phyloP scores from a whole-genome alignment of 2,113 vertebrate species.

The Guaruba guarouba region DNA sequence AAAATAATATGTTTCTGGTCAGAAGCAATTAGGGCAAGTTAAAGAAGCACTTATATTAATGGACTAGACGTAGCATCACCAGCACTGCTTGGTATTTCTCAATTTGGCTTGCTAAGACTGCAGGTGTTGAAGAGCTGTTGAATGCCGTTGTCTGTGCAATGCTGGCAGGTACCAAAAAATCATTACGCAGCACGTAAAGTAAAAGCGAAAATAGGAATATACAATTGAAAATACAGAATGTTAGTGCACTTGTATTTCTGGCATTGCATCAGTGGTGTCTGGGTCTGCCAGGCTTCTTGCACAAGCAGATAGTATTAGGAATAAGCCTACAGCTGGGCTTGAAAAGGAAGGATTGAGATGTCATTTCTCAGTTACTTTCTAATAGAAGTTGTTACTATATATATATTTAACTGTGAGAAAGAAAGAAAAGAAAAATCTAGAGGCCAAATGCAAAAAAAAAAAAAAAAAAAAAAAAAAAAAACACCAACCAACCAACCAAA shows the following conservation, averaged over 20 bases:
- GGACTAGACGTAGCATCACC: conserved; percentile 23
- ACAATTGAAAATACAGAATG: conserved; percentile 7
- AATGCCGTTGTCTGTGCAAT: conserved; percentile 24
- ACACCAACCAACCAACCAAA: too few relatives aligned
- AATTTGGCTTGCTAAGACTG: conserved; percentile 2
- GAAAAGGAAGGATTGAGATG: neutral
- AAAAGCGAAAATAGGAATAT: conserved; percentile 56
- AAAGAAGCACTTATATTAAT: conserved; percentile 48
- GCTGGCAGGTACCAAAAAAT: conserved; percentile 54
- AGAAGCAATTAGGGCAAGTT: conserved; percentile 56
- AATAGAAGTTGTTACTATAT: neutral
- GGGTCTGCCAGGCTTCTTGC: neutral
- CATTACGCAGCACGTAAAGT: conserved; percentile 16
- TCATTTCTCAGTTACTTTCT: neutral
- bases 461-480: neutral
- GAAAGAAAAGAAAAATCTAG: neutral
- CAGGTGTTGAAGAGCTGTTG: conserved; percentile 59
- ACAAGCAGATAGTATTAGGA: neutral
- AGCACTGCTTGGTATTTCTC: neutral
- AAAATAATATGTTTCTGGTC: conserved; percentile 66
- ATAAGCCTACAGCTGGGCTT: neutral
- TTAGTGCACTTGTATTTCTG: neutral
- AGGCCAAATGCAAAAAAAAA: neutral
- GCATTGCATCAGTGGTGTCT: conserved; percentile 51
- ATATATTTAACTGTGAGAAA: neutral